Percentiles rank a stretch among this genome's conserved stretches.
phyloP scores from a whole-genome alignment of 2,888 invertebrate species.

The Mermis nigrescens region DNA sequence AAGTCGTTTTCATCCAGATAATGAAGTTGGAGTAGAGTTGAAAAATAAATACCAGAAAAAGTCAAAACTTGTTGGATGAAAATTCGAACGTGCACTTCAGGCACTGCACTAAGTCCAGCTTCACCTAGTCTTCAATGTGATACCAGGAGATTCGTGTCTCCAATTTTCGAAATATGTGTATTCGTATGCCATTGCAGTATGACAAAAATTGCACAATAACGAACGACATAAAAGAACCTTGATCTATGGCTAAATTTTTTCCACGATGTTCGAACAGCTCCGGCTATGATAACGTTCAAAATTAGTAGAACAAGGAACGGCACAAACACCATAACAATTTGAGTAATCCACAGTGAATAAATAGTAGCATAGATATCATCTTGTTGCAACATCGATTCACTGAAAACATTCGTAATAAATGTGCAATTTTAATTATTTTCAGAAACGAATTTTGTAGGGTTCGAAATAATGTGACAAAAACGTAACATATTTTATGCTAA shows the following conservation, averaged over 20 bases:
- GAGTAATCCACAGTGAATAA: slow-evolving; percentile 82
- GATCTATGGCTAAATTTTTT: too few relatives aligned
- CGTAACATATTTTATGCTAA: too few relatives aligned
- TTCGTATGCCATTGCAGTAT: not conserved
- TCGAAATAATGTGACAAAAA: too few relatives aligned
- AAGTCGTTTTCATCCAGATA: too few relatives aligned
- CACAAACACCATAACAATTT: slow-evolving; percentile 75
- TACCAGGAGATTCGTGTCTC: too few relatives aligned
- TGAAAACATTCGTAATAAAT: not conserved
- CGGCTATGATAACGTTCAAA: slow-evolving; percentile 74
- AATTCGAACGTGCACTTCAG: too few relatives aligned
- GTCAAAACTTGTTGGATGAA: too few relatives aligned
- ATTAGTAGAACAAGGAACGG: slow-evolving; percentile 71
- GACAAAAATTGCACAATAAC: not conserved
- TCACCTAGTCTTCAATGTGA: too few relatives aligned
- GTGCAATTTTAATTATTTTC: not conserved
- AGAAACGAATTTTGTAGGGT: too few relatives aligned
- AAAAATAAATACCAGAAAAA: too few relatives aligned
- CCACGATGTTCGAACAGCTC: slow-evolving; percentile 65
- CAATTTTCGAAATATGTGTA: not conserved
- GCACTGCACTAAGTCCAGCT: too few relatives aligned
- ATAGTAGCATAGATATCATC: slow-evolving; percentile 43
- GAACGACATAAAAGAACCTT: not conserved
- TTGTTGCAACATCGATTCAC: slow-evolving; percentile 15
- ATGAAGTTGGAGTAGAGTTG: too few relatives aligned